Conservation (phyloP, 64 coral and sea anemone species). For the Acropora yongei region DNA sequence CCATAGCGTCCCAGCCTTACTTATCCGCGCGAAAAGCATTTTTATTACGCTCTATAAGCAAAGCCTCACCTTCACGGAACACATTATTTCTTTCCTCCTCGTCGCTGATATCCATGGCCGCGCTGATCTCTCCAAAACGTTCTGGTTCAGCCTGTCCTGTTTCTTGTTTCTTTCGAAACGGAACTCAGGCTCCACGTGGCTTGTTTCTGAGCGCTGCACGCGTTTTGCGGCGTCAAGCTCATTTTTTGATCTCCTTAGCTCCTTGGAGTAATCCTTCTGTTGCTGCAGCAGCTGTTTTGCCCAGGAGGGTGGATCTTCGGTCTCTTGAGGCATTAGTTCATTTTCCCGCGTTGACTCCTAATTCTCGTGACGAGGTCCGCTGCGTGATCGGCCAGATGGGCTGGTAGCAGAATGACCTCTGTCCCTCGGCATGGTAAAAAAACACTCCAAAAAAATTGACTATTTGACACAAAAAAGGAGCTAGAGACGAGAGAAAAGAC, state of each 20-base stretch:
- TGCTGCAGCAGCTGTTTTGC: background rate
- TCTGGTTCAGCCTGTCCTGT: constrained; percentile 26
- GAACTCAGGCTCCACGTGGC: background rate
- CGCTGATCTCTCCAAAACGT: background rate
- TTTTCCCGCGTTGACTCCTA: background rate
- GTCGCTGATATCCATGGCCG: background rate
- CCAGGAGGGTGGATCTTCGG: background rate
- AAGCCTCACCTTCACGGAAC: constrained; percentile 28
- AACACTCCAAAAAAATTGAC: no score
- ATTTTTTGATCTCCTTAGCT: background rate
- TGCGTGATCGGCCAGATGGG: background rate
- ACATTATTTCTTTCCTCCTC: background rate
- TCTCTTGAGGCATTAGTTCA: background rate
- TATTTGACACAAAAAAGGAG: no score
- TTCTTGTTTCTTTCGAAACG: constrained; percentile 42
- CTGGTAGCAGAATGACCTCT: no score
- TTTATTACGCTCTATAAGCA: constrained; percentile 32
- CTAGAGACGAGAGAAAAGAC: no score
- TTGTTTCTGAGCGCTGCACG: background rate
- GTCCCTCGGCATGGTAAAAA: no score
- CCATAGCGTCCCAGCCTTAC: constrained; percentile 45
- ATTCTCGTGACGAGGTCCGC: background rate
- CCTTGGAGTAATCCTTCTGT: background rate
- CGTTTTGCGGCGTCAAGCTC: background rate
- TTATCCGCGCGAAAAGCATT: constrained; percentile 37